phyloP scores from a whole-genome alignment of 2,888 invertebrate genomes.

The Epinotia nisella region DNA sequence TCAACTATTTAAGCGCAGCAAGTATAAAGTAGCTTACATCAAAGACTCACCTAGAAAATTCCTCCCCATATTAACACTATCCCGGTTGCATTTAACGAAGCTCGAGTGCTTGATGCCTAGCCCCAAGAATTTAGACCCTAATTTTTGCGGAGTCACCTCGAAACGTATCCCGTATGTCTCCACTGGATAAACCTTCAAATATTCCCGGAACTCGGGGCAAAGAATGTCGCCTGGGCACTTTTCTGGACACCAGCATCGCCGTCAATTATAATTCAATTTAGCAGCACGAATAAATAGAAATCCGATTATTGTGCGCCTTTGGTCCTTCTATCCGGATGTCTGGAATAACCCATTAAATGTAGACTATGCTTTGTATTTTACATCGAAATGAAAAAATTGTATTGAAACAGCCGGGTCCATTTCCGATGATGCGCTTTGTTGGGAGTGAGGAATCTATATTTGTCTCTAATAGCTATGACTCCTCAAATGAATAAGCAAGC shows the following conservation, averaged over 20 bases:
- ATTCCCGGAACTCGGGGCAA: conserved; percentile 72
- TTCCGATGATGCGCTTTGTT: too few species aligned
- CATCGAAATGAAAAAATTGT: neutral
- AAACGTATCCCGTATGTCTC: conserved; percentile 53
- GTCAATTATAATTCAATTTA: conserved; percentile 47
- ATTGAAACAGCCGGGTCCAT: neutral
- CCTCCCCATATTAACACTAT: neutral
- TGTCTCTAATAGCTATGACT: too few species aligned
- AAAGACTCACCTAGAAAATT: too few species aligned
- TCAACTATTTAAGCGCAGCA: too few species aligned
- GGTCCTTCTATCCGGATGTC: conserved; percentile 30
- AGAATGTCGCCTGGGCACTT: conserved; percentile 75
- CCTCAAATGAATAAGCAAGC: too few species aligned
- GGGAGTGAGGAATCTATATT: too few species aligned
- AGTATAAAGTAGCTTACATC: too few species aligned
- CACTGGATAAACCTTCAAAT: conserved; percentile 63
- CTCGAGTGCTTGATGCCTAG: too few species aligned
- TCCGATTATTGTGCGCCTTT: conserved; percentile 35
- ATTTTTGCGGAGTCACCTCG: neutral
- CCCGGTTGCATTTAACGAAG: too few species aligned
- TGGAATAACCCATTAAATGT: conserved; percentile 16
- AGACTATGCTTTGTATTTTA: neutral
- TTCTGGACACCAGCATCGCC: conserved; percentile 69
- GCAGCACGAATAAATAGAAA: conserved; percentile 42
- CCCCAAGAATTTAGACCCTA: neutral